Conservation (phyloP, 53 echinoderm and acorn worm species). For the Stichopus horrens region DNA sequence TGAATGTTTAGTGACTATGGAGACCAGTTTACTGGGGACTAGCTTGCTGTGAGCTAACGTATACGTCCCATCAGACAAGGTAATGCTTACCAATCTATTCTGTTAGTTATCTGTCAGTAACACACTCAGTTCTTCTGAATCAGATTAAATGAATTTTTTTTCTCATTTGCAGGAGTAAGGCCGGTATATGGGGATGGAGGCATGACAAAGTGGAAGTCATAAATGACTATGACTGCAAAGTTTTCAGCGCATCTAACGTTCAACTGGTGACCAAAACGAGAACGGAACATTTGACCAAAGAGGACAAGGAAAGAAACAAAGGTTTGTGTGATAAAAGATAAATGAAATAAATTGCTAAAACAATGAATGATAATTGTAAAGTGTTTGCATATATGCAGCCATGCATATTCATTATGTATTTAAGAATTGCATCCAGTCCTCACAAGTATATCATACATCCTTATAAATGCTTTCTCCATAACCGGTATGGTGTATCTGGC, state of each 20-base stretch:
- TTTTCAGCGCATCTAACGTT: slow-evolving; percentile 92
- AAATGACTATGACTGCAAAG: slow-evolving; percentile 91
- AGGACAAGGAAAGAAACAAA: slow-evolving; percentile 96
- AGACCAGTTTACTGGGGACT: not conserved
- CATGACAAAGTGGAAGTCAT: slow-evolving; percentile 85
- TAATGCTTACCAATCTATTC: not conserved
- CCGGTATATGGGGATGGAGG: slow-evolving; percentile 98
- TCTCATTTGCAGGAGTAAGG: slow-evolving; percentile 69
- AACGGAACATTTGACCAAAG: slow-evolving; percentile 94
- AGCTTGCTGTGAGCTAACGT: not conserved
- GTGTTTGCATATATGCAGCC: too few species aligned
- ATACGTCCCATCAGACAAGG: not conserved
- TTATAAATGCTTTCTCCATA: too few species aligned
- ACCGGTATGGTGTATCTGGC: too few species aligned
- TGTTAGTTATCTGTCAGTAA: not conserved
- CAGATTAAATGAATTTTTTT: not conserved
- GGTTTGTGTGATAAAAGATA: slow-evolving; percentile 24
- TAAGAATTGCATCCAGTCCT: too few species aligned
- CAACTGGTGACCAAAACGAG: slow-evolving; percentile 90
- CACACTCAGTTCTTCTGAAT: not conserved
- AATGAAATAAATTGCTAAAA: too few species aligned
- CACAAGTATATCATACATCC: too few species aligned
- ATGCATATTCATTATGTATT: too few species aligned
- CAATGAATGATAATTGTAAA: too few species aligned
- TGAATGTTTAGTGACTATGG: too few species aligned